Conservation (phyloP, 2,113 vertebrate genomes). For the Bambusicola thoracicus region DNA sequence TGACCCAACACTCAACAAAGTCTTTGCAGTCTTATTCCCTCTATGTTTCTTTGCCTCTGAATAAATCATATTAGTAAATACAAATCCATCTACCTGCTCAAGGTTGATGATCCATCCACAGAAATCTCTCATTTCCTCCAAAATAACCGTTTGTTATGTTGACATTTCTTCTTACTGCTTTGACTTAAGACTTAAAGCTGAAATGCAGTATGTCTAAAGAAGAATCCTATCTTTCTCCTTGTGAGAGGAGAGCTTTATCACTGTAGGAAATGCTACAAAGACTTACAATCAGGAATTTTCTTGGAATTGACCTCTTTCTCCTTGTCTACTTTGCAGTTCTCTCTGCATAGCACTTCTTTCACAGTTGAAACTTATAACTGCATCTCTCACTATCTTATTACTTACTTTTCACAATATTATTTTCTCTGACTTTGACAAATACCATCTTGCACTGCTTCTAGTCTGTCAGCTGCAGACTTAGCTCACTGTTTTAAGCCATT, state of each 20-base stretch:
- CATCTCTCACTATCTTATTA: constrained; percentile 17
- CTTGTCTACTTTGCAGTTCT: neutral
- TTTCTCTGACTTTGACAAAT: constrained; percentile 51
- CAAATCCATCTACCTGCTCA: neutral
- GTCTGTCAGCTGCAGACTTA: constrained; percentile 49
- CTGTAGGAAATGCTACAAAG: neutral
- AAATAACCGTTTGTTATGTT: neutral
- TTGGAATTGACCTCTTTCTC: neutral
- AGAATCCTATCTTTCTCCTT: neutral
- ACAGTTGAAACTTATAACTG: neutral
- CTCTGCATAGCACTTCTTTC: neutral
- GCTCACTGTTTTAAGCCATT: constrained; percentile 43
- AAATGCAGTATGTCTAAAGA: neutral
- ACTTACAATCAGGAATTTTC: neutral
- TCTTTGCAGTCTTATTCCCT: neutral
- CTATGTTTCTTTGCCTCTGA: neutral
- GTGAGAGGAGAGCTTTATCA: neutral
- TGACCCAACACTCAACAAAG: neutral
- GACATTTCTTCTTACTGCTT: neutral
- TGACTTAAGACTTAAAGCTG: constrained; percentile 6
- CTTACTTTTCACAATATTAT: constrained; percentile 9
- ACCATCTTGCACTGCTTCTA: constrained; percentile 8
- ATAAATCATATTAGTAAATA: constrained; percentile 2
- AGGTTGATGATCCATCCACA: neutral
- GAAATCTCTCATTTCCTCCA: neutral